Percentiles rank a stretch among this genome's conserved stretches.
Conservation (phyloP, 2,113 vertebrate species). For the Strix uralensis region DNA sequence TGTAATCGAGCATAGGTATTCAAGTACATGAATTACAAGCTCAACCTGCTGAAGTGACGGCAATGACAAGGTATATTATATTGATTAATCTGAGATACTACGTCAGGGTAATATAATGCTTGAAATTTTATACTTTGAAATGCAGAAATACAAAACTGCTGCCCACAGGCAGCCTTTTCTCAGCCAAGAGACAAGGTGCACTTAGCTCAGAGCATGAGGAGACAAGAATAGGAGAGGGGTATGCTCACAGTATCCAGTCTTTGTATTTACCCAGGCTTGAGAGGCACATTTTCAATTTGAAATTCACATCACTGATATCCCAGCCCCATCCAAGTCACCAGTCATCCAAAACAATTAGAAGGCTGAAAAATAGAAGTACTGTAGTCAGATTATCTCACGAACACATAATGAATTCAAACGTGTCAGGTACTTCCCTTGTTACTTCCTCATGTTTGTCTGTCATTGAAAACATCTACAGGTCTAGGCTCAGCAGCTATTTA, state of each 20-base stretch:
- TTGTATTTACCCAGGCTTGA: neutral
- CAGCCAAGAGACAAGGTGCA: neutral
- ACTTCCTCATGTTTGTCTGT: neutral
- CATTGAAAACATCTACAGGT: neutral
- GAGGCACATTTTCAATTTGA: neutral
- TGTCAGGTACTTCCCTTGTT: neutral
- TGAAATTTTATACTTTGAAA: neutral
- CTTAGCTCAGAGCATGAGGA: neutral
- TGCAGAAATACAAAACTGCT: conserved; percentile 28
- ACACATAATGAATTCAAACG: neutral
- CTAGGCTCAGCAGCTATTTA: neutral
- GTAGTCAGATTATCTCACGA: neutral
- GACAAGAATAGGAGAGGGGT: neutral
- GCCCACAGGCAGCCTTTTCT: neutral
- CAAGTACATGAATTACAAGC: neutral
- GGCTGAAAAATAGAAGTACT: conserved; percentile 22
- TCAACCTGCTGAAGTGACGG: neutral
- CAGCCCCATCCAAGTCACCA: neutral
- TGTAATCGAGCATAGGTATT: accelerated
- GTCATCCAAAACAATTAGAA: neutral
- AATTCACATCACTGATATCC: neutral
- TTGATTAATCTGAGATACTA: neutral
- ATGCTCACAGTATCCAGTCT: neutral
- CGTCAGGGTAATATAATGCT: neutral
- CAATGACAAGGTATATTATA: neutral